Evolutionary conservation across 2,113 vertebrate species (phyloP), one percentile per base, ranked within the genome.

Genomic region (Dromas ardeola): DNA sequence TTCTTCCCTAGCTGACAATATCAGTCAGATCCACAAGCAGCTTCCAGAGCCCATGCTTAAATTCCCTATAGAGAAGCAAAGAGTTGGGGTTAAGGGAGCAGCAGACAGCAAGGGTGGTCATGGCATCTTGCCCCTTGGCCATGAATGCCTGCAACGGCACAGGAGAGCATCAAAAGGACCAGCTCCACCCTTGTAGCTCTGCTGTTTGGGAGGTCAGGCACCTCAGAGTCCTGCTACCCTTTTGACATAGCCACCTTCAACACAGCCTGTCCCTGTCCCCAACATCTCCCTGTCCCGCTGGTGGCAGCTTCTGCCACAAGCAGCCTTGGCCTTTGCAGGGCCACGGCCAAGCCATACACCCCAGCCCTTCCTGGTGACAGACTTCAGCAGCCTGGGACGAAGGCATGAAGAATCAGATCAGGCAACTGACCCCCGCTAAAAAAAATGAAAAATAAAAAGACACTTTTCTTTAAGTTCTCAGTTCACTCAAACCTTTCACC

Each of bases 261-360:
- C n/a, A 49, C 6, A 58, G 20, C 6, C 62, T 58, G 23, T 30
- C 70, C 14, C 38, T 19, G 18, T 40, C 12, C 63, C 29, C 38
- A 65, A 11, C 21, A 38, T 14, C 22, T 2, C 14, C 42, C 36
- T n/a, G 47, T 36, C 55, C 49, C 0, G 1, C 22, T 19, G 32
- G 29, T 63, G 29, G 34, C 50, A 81, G 25, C 21, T 80, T 36
- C 40, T 29, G n/a, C n/a, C 17, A 14, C 8, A 13, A 40, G 14
- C 38, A 47, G 10, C 58, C 63, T 52, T 56, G n/a, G 55, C 34
- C n/a, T 52, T 43, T 47, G 9, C n/a, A 79, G 58, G 34, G 32
- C 34, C 4, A 4, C 1, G 0, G 43, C 26, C 55, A 47, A 81
- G 50, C 20, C 50, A 3, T 5, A 32, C 19, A 34, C 3, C 19